Conservation (phyloP, 2,113 vertebrate species). For the Pygathrix nemaeus region DNA sequence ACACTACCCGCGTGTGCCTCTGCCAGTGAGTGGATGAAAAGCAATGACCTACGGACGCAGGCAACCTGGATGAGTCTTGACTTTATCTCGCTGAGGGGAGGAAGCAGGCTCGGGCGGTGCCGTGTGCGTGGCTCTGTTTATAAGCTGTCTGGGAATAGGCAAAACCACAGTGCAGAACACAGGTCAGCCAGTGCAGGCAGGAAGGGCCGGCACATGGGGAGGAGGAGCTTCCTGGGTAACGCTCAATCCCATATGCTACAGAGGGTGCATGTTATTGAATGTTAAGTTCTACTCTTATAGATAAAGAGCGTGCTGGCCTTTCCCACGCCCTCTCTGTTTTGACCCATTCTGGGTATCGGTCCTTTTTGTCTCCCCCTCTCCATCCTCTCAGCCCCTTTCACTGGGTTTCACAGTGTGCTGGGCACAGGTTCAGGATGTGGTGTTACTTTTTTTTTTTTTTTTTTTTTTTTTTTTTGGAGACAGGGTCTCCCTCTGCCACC, state of each 20-base stretch:
- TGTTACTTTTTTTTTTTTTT: too few species aligned
- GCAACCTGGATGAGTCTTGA: background rate
- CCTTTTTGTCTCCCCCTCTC: background rate
- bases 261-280: background rate
- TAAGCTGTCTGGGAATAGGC: background rate
- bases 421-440: too few species aligned
- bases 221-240: background rate
- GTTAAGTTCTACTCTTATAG: background rate
- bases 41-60: background rate
- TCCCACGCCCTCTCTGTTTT: background rate
- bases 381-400: too few species aligned
- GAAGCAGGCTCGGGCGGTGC: background rate
- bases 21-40: background rate
- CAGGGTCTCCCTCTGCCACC: too few species aligned
- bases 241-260: background rate
- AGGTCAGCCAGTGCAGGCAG: background rate
- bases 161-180: fast-evolving
- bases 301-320: background rate
- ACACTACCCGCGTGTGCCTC: background rate
- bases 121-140: background rate
- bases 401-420: too few species aligned
- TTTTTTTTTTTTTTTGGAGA: too few species aligned
- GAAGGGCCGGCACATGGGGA: background rate
- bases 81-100: background rate
- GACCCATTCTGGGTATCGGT: background rate